phyloP scores from a whole-genome alignment of 2,888 invertebrate species.

The Lepidocyrtoides sp. region DNA sequence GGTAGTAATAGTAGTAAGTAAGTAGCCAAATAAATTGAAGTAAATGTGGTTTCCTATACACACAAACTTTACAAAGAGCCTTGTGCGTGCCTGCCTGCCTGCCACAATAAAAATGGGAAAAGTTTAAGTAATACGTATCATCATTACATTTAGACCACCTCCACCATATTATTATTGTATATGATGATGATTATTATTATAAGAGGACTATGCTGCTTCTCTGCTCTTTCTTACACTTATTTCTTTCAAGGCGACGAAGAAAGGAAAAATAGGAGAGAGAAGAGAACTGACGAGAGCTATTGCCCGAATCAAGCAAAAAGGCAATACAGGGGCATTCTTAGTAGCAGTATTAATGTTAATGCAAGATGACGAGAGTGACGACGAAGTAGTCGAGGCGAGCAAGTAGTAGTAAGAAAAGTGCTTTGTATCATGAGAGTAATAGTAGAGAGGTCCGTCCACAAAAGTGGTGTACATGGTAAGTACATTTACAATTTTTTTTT shows the following conservation, averaged over 20 bases:
- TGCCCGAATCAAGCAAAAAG: constrained; percentile 22
- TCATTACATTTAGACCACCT: background rate
- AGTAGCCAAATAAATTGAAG: background rate
- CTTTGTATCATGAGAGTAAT: background rate
- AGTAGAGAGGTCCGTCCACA: background rate
- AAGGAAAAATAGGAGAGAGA: background rate
- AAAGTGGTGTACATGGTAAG: constrained; percentile 9
- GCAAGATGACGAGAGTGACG: background rate
- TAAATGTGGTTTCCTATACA: background rate
- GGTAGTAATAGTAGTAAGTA: background rate
- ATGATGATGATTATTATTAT: background rate
- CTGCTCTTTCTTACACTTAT: background rate
- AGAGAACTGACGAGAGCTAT: background rate
- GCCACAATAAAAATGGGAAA: constrained; percentile 9
- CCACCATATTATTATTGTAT: too few relatives aligned
- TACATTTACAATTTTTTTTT: background rate
- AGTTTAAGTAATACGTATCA: background rate
- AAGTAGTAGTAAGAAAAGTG: background rate
- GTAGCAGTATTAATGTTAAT: background rate
- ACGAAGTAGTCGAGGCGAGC: background rate
- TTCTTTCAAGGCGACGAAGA: constrained; percentile 32
- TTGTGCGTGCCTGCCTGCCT: background rate
- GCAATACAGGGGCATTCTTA: background rate
- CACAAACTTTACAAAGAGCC: background rate
- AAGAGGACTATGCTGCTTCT: background rate